Conservation (phyloP, 2,113 vertebrate species). For the Piaya cayana region DNA sequence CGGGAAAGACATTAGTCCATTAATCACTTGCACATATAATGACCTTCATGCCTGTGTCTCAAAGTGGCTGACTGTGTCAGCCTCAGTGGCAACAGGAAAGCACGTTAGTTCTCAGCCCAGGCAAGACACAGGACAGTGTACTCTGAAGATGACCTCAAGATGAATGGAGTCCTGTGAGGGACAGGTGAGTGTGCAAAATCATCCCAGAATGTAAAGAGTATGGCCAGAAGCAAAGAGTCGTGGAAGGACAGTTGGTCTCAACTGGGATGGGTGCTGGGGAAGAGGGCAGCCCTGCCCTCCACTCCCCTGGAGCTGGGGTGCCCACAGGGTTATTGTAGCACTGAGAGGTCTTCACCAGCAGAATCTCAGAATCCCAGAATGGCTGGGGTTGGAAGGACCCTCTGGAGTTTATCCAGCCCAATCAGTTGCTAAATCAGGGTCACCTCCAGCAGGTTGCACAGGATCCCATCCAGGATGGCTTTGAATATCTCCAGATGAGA, state of each 20-base stretch:
- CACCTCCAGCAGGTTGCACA: no score
- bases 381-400: no score
- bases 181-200: background rate
- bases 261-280: background rate
- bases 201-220: fast-evolving
- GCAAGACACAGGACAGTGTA: background rate
- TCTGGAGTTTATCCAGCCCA: no score
- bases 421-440: no score
- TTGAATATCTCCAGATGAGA: no score
- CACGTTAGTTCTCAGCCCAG: background rate
- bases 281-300: background rate
- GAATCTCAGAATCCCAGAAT: no score
- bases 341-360: slow-evolving; percentile 1
- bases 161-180: fast-evolving
- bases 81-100: background rate
- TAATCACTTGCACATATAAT: background rate
- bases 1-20: background rate
- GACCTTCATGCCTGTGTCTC: background rate
- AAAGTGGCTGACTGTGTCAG: background rate
- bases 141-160: background rate
- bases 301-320: background rate
- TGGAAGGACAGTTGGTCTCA: background rate
- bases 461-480: no score
- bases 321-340: background rate
- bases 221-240: background rate